A percentile compares a stretch with the other conserved stretches of the same genome.
These are phyloP conservation scores for Mormyrus lacerda DNA, from an alignment of 2,113 vertebrate genomes.

Conservation along the genomic window DNA sequence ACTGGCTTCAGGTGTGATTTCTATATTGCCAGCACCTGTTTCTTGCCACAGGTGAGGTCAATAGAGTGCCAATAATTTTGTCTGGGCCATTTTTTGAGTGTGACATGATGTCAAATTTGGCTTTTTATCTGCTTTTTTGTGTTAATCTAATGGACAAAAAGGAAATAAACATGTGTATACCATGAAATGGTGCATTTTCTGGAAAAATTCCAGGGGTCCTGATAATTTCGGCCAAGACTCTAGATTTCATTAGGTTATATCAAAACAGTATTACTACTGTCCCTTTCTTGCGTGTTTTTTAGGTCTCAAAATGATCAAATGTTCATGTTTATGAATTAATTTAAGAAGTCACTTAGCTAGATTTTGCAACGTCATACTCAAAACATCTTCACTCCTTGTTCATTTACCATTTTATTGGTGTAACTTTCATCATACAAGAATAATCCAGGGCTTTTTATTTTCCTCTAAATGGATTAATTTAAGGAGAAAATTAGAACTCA, in stretches of 20 bases:
- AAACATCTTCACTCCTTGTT: neutral
- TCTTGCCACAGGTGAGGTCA: no score
- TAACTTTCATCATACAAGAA: neutral
- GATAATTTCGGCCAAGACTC: no score
- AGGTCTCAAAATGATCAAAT: neutral
- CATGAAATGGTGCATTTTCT: no score
- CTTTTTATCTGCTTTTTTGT: no score
- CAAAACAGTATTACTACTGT: neutral
- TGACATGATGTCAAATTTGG: no score
- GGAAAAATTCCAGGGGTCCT: no score
- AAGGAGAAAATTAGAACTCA: neutral
- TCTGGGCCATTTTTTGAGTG: no score
- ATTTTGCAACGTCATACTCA: neutral
- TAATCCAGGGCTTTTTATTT: neutral
- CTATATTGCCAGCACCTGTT: no score
- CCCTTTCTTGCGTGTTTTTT: neutral
- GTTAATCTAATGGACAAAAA: no score
- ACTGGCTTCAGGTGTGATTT: no score
- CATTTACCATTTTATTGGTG: neutral
- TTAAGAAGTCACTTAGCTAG: neutral
- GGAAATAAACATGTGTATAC: no score
- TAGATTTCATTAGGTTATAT: neutral
- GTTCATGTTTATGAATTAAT: neutral
- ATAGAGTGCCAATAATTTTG: no score
- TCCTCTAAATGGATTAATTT: neutral